phyloP scores from a whole-genome alignment of 2,888 invertebrate species.

The Gibbula magus region DNA sequence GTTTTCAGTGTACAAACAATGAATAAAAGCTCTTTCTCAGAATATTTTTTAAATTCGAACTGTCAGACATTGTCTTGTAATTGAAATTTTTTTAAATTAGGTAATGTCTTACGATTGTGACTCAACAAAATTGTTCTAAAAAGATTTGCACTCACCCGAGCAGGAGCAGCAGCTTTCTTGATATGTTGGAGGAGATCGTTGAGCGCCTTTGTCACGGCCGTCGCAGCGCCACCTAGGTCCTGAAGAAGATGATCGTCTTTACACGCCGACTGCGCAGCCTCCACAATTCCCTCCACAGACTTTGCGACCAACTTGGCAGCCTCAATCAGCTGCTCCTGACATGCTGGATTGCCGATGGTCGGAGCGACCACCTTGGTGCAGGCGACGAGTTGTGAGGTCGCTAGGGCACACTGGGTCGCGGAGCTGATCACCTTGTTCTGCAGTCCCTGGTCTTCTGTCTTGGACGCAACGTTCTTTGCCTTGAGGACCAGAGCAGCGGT shows the following conservation, averaged over 20 bases:
- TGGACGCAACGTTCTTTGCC: constrained; percentile 95
- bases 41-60: too few species aligned
- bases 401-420: constrained; percentile 96
- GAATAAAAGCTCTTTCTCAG: too few species aligned
- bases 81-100: too few species aligned
- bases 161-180: constrained; percentile 78
- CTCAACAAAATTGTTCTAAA: too few species aligned
- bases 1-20: too few species aligned
- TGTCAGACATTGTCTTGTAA: too few species aligned
- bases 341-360: constrained; percentile 79
- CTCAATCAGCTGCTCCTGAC: constrained; percentile 90
- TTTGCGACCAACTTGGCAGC: constrained; percentile 94
- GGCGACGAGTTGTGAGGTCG: constrained; percentile 97
- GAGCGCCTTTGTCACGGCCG: constrained; percentile 90
- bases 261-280: constrained; percentile 80
- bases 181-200: constrained; percentile 93
- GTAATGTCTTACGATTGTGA: too few species aligned
- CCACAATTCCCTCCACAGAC: constrained; percentile 91
- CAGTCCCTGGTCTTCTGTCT: constrained; percentile 86
- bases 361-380: constrained; percentile 88
- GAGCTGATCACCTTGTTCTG: constrained; percentile 94
- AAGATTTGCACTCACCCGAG: constrained; percentile 46
- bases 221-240: constrained; percentile 88
- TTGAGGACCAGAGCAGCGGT: constrained; percentile 96
- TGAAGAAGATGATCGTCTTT: constrained; percentile 83